Evolutionary conservation across 64 coral and sea anemone species (phyloP).

Genomic region (Actinia tenebrosa): DNA sequence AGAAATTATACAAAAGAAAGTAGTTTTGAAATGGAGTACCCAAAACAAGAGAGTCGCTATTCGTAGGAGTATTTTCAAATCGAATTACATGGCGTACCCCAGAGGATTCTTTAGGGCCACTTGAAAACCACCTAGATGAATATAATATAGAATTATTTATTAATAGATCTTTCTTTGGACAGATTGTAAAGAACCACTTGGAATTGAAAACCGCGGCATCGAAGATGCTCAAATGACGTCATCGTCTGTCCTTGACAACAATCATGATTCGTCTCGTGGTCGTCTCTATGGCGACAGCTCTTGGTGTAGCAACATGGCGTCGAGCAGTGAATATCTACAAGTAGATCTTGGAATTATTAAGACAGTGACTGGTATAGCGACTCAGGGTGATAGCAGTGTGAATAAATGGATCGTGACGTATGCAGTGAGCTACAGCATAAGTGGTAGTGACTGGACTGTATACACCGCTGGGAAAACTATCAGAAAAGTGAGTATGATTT

Average conservation of each 20-base stretch:
- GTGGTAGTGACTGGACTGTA: not conserved
- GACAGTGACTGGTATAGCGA: conserved; percentile 45
- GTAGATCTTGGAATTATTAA: conserved; percentile 21
- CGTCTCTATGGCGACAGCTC: conserved; percentile 16
- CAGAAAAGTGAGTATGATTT: not conserved
- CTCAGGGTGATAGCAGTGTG: conserved; percentile 35
- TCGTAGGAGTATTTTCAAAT: not conserved
- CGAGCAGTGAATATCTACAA: conserved; percentile 28
- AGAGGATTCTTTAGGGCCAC: not conserved
- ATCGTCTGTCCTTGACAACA: conserved; percentile 22
- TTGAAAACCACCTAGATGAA: not conserved
- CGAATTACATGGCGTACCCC: not conserved
- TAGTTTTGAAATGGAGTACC: too few relatives aligned
- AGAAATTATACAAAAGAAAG: too few relatives aligned
- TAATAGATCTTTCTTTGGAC: not conserved
- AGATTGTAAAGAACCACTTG: conserved; percentile 5
- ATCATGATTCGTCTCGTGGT: not conserved
- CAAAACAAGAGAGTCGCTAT: not conserved
- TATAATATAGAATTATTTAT: too few relatives aligned
- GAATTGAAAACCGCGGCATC: conserved; percentile 2
- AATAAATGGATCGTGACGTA: conserved; percentile 44
- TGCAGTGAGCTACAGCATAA: conserved; percentile 15
- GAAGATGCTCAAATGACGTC: not conserved
- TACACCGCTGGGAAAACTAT: conserved; percentile 1
- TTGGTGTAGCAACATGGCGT: conserved; percentile 14